Conservation (phyloP, 1,140 invertebrate species). For the Cotesia chilonis region DNA sequence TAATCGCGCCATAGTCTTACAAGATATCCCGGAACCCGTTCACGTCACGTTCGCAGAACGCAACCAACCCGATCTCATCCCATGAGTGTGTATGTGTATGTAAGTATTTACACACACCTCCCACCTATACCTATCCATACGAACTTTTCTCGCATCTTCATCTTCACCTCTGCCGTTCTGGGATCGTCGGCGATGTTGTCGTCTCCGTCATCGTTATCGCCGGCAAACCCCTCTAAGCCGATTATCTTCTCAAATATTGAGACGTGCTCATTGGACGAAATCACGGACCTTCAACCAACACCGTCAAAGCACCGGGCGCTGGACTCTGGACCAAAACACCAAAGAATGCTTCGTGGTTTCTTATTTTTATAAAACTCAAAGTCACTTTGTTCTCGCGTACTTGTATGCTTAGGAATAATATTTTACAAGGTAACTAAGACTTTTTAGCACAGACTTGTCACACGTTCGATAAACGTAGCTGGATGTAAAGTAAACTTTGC, state of each 20-base stretch:
- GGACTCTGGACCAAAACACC: constrained; percentile 9
- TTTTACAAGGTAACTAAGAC: no score
- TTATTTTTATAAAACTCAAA: background rate
- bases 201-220: background rate
- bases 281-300: constrained; percentile 23
- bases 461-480: no score
- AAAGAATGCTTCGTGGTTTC: background rate
- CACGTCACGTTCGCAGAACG: constrained; percentile 54
- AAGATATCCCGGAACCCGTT: constrained; percentile 51
- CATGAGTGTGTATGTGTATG: no score
- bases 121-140: background rate
- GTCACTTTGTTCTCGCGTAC: background rate
- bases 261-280: constrained; percentile 47
- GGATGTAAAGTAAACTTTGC: no score
- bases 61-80: constrained; percentile 32
- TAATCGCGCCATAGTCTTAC: constrained; percentile 25
- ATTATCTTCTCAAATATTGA: constrained; percentile 63
- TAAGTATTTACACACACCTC: background rate
- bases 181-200: constrained; percentile 5
- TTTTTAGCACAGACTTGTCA: no score
- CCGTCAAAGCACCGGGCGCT: constrained; percentile 4
- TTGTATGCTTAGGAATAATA: no score
- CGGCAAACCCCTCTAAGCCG: constrained; percentile 49
- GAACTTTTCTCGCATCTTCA: constrained; percentile 5
- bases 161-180: no score